Base-by-base conservation (phyloP, 1,140 invertebrate species). In the Theocolax elegans region DNA sequence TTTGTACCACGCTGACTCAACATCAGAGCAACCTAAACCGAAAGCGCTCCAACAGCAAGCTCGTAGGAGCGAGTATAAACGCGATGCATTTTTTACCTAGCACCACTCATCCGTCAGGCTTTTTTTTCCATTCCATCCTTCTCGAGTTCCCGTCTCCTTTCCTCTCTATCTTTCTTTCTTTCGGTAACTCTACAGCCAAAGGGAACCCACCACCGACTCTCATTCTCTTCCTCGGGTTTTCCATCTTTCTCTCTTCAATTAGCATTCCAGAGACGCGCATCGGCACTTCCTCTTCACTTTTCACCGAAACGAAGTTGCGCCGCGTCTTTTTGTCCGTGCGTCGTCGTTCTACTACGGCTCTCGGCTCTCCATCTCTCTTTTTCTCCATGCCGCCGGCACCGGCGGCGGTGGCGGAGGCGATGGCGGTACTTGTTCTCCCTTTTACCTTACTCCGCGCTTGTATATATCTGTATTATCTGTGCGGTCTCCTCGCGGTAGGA, bases 251-350 rank as follows among this genome's bases (percentile, higher is more conserved):
- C 31, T n/a, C 65, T 38, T 38, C 54, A 60, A 68, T 68, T 60
- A 68, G 48, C 44, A 68, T 68, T 68, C 66, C 35, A 51, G 31
- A 60, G 31, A 42, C 56, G 31, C 21, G 65, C 63, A 58, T 46
- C 54, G 42, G 40, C 42, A 67, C 56, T 68, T 68, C 54, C 66
- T 68, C 53, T 10, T 46, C 46, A 9, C 21, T 49, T 59, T 66
- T 35, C 56, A 68, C 56, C 54, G 31, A 68, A 68, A 68, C 46
- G 23, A 8, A 23, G 38, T 44, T 38, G 29, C 10, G 35, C 15
- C 15, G 56, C 66, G 35, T 13, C 46, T 59, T 60, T 51, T 49
- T 51, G 19, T 59, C 21, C 25, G 13, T 27, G 29, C 21, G 13
- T 17, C 46, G 12, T 35, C 31, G 31, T 35, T n/a, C n/a, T n/a